Evolutionary conservation across 2,888 invertebrate species (phyloP).

Genomic region (Dorcus hopei): DNA sequence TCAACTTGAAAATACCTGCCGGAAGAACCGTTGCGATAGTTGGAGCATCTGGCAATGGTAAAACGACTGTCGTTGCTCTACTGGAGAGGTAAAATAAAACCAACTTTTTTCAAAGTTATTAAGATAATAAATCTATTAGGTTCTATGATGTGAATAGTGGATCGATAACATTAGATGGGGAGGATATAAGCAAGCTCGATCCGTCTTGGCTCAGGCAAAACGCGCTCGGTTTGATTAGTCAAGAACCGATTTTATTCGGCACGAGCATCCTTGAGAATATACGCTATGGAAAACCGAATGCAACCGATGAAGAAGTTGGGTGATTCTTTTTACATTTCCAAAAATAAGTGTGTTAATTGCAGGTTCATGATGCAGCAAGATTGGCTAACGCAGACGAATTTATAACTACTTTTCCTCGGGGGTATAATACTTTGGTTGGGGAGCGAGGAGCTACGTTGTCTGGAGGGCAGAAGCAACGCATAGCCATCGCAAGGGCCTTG

Average conservation of each 20-base stretch:
- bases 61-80: conserved; percentile 87
- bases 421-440: conserved; percentile 83
- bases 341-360: conserved; percentile 7
- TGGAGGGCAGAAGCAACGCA: conserved; percentile 92
- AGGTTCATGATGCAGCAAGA: conserved; percentile 77
- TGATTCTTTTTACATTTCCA: neutral
- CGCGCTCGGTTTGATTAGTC: conserved; percentile 84
- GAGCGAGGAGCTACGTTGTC: conserved; percentile 90
- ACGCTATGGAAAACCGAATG: conserved; percentile 76
- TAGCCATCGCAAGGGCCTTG: conserved; percentile 92
- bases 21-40: conserved; percentile 91
- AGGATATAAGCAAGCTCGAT: conserved; percentile 68
- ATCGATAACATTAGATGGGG: conserved; percentile 70
- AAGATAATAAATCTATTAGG: conserved; percentile 45
- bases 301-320: conserved; percentile 64
- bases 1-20: conserved; percentile 76
- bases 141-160: conserved; percentile 81
- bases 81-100: conserved; percentile 66
- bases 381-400: conserved; percentile 93
- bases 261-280: conserved; percentile 92
- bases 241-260: conserved; percentile 92
- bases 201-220: conserved; percentile 82
- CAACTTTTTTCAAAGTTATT: neutral
- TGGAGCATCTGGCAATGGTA: conserved; percentile 91
- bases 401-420: conserved; percentile 73